Percentiles rank a stretch among this genome's conserved stretches.
Evolutionary conservation across 2,113 vertebrate genomes (phyloP).

Genomic region (Paradisaea rubra): DNA sequence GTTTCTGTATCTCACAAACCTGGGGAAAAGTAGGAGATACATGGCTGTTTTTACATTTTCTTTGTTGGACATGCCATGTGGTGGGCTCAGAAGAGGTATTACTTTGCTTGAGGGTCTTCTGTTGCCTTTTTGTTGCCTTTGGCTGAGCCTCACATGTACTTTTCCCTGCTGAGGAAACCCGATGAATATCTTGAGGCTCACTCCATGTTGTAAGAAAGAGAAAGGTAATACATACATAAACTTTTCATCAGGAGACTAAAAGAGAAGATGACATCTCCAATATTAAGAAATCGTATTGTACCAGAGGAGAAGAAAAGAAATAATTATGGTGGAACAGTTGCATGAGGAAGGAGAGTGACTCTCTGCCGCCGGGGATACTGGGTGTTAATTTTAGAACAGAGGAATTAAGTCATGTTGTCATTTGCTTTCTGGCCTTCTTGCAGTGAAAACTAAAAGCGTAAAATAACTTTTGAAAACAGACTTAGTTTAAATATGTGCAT

Average conservation of each 20-base stretch:
- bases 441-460: not conserved
- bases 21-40: not conserved
- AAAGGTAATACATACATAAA: not conserved
- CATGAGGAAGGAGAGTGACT: not conserved
- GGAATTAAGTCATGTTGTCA: not conserved
- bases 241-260: not conserved
- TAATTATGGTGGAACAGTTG: not conserved
- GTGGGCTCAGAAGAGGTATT: not conserved
- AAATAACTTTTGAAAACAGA: conserved; percentile 7
- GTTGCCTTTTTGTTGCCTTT: not conserved
- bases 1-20: not conserved
- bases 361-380: not conserved
- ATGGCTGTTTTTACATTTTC: not conserved
- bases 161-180: not conserved
- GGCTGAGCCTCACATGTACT: not conserved
- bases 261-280: not conserved
- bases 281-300: not conserved
- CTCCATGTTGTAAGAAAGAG: not conserved
- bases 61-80: not conserved
- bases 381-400: not conserved
- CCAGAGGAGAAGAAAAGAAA: not conserved
- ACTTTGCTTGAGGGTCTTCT: not conserved
- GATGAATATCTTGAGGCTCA: not conserved
- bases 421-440: not conserved
- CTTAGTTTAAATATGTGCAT: not conserved